Percentiles rank a stretch among this genome's conserved stretches.
These are phyloP conservation scores for Diabrotica undecimpunctata DNA, from an alignment of 1,140 invertebrate species.

Conservation along the genomic window DNA sequence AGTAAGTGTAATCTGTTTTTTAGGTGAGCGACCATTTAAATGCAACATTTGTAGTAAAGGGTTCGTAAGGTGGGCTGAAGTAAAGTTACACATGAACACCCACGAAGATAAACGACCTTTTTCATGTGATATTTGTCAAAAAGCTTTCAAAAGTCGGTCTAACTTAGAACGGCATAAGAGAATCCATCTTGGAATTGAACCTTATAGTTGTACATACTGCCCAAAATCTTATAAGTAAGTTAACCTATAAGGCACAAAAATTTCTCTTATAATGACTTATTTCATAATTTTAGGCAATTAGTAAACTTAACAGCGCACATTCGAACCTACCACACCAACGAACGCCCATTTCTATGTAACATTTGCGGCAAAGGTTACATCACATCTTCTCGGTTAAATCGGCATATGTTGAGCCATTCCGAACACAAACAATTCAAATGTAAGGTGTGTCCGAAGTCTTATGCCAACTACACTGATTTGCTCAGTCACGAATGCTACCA, in stretches of 20 bases:
- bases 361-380: constrained; percentile 54
- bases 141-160: constrained; percentile 41
- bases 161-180: constrained; percentile 42
- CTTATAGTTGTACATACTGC: constrained; percentile 64
- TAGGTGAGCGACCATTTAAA: constrained; percentile 41
- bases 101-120: constrained; percentile 41
- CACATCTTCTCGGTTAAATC: constrained; percentile 33
- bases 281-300: constrained; percentile 40
- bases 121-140: constrained; percentile 41
- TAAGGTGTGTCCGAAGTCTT: constrained; percentile 39
- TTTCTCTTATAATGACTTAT: too few species aligned
- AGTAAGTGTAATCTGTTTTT: background rate
- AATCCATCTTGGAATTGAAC: constrained; percentile 63
- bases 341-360: constrained; percentile 61
- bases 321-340: constrained; percentile 58
- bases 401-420: constrained; percentile 43
- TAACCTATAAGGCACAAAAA: too few species aligned
- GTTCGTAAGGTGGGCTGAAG: constrained; percentile 41
- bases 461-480: constrained; percentile 40
- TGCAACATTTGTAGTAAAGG: constrained; percentile 48
- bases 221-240: constrained; percentile 51
- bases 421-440: constrained; percentile 43
- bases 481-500: constrained; percentile 38
- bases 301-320: constrained; percentile 42
- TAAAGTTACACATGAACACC: constrained; percentile 41